Base-by-base conservation (phyloP, 2,888 invertebrate genomes). In the Peribatodes rhomboidaria region DNA sequence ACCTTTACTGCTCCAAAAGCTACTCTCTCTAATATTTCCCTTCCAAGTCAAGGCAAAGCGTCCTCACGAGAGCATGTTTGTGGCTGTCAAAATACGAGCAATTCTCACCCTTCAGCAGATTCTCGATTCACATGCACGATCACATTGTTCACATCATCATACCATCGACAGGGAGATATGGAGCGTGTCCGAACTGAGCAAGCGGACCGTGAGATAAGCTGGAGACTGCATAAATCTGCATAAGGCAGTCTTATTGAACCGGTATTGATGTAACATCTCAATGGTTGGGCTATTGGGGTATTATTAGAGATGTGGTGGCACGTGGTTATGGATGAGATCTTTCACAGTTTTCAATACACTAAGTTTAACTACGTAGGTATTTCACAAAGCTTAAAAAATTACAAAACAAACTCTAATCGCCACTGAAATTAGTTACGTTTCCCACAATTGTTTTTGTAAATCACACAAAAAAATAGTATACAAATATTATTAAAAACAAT, bases 211-310 rank as follows among this genome's bases (percentile, higher is more conserved):
- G 81, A 82, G 86, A 90, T 90, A 89, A 87, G 86, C 87, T 79
- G 81, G 82, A 87, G 85, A 84, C 84, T 84, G 86, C 87, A 88
- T 88, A 85, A 85, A 88, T 91, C 85, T 88, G 82, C 89, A 89
- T 91, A 86, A 69, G 69, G 69, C 69, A 70, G 65, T 61, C 64
- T 65, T 60, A 61, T 67, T 65, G 67, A 61, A 35, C 54, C 44
- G 67, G 56, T 68, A 68, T 67, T 70, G 68, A 70, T 70, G 61
- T 70, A 54, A 63, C 68, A 46, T 62, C 67, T 61, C 67, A 67
- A 69, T 65, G 18, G 33, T n/a, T 46, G 33, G 18, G 27, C 47
- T 33, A 49, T 55, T 55, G 27, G 42, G 20, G 20, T 31, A 10
- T 49, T 49, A 49, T 49, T n/a, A n/a, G n/a, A 31, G 47, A 49